Percentiles rank a stretch among this genome's conserved stretches.
Conservation (phyloP, 2,797 vertebrate genomes). For the Morus bassanus region DNA sequence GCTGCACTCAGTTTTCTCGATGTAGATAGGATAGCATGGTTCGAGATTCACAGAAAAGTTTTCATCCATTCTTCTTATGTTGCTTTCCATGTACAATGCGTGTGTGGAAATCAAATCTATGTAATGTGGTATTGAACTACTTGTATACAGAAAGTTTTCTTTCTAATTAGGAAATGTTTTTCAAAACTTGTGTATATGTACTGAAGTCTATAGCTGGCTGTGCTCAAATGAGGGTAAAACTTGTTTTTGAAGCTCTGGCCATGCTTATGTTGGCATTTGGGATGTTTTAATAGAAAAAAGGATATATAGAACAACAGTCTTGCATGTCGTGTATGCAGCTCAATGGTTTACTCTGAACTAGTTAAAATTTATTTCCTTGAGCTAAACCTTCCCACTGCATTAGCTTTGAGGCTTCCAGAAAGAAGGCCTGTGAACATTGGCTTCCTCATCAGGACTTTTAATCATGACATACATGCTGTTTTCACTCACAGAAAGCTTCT, state of each 20-base stretch:
- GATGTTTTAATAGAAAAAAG: not conserved
- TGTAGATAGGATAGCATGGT: not conserved
- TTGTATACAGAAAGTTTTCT: not conserved
- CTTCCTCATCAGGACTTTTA: not conserved
- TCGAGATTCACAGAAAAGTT: not conserved
- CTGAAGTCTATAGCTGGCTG: not conserved
- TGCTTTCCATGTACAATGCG: not conserved
- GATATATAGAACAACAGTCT: not conserved
- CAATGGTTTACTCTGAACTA: not conserved
- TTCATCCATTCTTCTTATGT: not conserved
- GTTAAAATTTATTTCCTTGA: not conserved
- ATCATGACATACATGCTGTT: not conserved
- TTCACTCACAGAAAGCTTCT: not conserved
- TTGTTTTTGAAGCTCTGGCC: not conserved
- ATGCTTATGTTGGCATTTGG: not conserved
- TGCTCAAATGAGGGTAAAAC: not conserved
- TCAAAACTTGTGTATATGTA: not conserved
- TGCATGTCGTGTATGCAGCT: not conserved
- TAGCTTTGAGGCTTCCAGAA: not conserved
- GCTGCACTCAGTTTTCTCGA: not conserved
- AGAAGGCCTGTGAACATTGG: not conserved
- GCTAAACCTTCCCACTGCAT: not conserved
- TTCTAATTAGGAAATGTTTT: not conserved
- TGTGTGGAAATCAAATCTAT: not conserved
- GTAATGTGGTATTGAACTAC: not conserved